Evolutionary conservation across 2,113 vertebrate genomes (phyloP).

Genomic region (Embiotoca jacksoni): DNA sequence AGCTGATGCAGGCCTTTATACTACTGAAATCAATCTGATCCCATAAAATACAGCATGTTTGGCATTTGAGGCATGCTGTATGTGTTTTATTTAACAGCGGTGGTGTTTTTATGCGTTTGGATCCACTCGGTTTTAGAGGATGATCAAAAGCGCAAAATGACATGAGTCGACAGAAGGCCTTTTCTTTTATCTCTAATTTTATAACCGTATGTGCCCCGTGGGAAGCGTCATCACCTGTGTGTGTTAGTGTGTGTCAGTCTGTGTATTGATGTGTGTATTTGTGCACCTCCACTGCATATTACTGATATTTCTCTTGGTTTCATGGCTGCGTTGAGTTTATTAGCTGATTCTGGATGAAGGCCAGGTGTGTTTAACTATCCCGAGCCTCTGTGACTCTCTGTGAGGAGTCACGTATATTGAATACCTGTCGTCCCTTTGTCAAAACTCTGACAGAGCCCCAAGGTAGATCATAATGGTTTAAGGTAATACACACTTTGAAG

Average conservation of each 20-base stretch:
- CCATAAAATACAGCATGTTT: constrained; percentile 25
- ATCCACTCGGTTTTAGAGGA: constrained; percentile 5
- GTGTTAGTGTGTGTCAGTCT: constrained; percentile 10
- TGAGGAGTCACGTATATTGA: constrained; percentile 41
- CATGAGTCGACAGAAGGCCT: constrained; percentile 37
- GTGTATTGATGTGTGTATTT: constrained; percentile 40
- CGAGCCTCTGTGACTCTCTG: constrained; percentile 32
- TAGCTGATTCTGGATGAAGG: constrained; percentile 35
- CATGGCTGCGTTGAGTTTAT: constrained; percentile 41
- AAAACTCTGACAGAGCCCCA: constrained; percentile 33
- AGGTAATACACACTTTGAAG: constrained; percentile 33
- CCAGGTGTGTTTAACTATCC: constrained; percentile 56
- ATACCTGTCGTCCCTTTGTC: constrained; percentile 27
- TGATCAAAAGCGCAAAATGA: constrained; percentile 47
- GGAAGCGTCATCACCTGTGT: constrained; percentile 41
- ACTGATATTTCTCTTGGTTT: constrained; percentile 39
- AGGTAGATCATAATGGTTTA: constrained; percentile 25
- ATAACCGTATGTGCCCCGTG: constrained; percentile 34
- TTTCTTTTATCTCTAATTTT: constrained; percentile 68
- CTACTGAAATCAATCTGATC: background rate
- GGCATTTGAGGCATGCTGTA: background rate
- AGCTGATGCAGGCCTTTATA: constrained; percentile 1
- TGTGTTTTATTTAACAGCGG: constrained; percentile 33
- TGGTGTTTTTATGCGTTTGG: background rate
- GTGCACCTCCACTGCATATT: constrained; percentile 38